Conservation (phyloP, 2,113 vertebrate species). For the Galeopterus variegatus region DNA sequence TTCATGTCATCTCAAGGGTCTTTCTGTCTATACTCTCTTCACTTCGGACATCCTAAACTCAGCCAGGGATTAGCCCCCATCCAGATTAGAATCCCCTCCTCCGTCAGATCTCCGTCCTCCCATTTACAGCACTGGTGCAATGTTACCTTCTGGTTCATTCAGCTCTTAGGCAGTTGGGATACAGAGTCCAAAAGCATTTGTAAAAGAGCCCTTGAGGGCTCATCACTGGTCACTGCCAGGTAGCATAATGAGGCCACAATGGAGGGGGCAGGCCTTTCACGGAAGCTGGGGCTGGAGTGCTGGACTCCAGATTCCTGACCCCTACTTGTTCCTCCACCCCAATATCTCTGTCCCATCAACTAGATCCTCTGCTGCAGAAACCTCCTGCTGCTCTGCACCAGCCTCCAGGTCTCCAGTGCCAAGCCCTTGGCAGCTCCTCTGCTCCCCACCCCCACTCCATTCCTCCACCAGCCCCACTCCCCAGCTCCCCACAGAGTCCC, state of each 20-base stretch:
- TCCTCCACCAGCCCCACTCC: neutral
- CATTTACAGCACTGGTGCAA: neutral
- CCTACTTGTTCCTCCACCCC: neutral
- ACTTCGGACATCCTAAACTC: neutral
- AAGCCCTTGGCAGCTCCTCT: neutral
- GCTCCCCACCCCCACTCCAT: neutral
- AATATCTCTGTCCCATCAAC: neutral
- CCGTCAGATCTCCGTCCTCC: neutral
- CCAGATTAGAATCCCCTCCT: neutral
- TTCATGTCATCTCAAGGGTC: neutral
- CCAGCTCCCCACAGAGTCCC: neutral
- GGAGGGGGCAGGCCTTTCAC: accelerated
- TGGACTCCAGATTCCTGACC: neutral
- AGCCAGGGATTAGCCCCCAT: neutral
- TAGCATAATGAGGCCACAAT: neutral
- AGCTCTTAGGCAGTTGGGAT: neutral
- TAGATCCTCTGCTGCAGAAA: neutral
- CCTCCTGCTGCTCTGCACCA: neutral
- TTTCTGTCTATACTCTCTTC: neutral
- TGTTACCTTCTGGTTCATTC: neutral
- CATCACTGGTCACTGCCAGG: neutral
- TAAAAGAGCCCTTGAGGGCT: neutral
- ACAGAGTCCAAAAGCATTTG: neutral
- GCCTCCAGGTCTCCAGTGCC: neutral
- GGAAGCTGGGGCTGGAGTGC: neutral